phyloP scores from a whole-genome alignment of 2,797 vertebrate species.

The Microtus obscurus region DNA sequence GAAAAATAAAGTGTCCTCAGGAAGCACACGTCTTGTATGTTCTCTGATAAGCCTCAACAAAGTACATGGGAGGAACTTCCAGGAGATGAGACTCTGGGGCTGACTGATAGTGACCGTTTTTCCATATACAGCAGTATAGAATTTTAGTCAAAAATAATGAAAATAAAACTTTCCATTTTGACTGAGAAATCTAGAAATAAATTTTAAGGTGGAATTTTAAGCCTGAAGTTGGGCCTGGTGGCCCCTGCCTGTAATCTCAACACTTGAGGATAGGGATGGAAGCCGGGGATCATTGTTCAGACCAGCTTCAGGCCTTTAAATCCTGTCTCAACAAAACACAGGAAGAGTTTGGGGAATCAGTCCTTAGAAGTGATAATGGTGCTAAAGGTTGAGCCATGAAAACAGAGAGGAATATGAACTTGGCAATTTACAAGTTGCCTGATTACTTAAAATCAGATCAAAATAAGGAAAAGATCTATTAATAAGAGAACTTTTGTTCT shows the following conservation, averaged over 20 bases:
- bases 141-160: neutral
- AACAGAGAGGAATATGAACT: neutral
- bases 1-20: neutral
- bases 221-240: neutral
- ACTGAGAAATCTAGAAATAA: neutral
- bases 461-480: conserved; percentile 13
- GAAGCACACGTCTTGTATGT: neutral
- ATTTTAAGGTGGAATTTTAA: neutral
- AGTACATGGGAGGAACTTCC: neutral
- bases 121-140: neutral
- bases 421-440: conserved; percentile 43
- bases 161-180: neutral
- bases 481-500: neutral
- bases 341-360: neutral
- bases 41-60: neutral
- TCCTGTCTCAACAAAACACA: too few species aligned
- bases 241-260: neutral
- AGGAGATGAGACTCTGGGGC: neutral
- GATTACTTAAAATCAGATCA: neutral
- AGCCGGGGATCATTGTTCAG: neutral
- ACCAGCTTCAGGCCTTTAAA: neutral
- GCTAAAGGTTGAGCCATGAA: neutral
- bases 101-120: neutral
- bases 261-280: neutral
- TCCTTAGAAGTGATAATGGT: neutral